Base-by-base conservation (phyloP, 2,113 vertebrate genomes). In the Eurypyga helias region DNA sequence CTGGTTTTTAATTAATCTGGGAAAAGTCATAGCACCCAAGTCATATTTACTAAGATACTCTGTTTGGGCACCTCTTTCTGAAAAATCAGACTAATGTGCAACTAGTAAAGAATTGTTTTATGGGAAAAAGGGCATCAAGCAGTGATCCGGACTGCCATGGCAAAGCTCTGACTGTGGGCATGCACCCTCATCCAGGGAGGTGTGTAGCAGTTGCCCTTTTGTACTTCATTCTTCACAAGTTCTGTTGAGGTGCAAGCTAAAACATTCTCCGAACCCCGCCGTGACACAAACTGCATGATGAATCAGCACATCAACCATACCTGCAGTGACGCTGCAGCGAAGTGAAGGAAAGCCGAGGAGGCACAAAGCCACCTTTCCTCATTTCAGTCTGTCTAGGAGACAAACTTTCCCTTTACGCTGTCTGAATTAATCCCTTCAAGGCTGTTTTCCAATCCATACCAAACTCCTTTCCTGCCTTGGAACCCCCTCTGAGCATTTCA, bases 231-330 rank as follows among this genome's bases (percentile, higher is more conserved):
- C 29, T 19, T 17, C 62, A 52, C 21, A 45, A 31, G n/a, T n/a
- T 61, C 17, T 51, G 43, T 23, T 31, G 66, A 51, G 25, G 29
- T 45, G 12, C 57, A 20, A 84, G 20, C 38, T 36, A 38, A 29
- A 71, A 36, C 7, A 8, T 19, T 52, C 25, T 9, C 57, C 0
- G 0, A 46, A 17, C 38, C 36, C 46, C 28, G 41, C 33, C 73
- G 33, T 1, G 1, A 69, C 33, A 58, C 43, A 62, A 57, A 45
- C 7, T 20, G 29, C 33, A 11, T 0, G 0, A 45, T 10, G 17
- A 45, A 46, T 58, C 13, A 7, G 26, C 46, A 61, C 25, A 9
- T 52, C 7, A 48, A 25, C 45, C 25, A 33, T 36, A 31, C 18
- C 51, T 21, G 17, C 6, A 48, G 18, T 41, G 70, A 48, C 2